Evolutionary conservation across 2,888 invertebrate species (phyloP), one percentile per base, ranked within the genome.

Genomic region (Altica lythri): DNA sequence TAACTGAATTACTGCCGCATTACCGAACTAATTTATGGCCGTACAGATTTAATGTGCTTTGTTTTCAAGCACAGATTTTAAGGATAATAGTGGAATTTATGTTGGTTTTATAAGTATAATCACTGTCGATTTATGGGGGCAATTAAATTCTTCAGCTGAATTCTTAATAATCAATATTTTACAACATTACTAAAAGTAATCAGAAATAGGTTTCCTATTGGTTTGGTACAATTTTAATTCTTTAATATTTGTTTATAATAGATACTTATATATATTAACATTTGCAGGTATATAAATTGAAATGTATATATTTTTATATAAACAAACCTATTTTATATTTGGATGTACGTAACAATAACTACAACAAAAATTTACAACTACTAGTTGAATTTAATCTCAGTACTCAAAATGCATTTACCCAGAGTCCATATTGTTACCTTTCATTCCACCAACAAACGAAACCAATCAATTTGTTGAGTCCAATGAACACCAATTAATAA

Each of bases 1-100:
- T 72, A 73, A 73, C 72, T 72, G 72, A 73, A 73, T 73, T 73
- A 73, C 71, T 65, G 71, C 68, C 58, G 73, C 70, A 71, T 73
- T 73, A 73, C 64, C 60, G 59, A 45, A 66, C 70, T 70, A 72
- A 73, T 73, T 72, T 73, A 73, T 73, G 64, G 71, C 66, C 61
- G 67, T 66, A 64, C 70, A 71, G 71, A 73, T 72, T 72, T 70
- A 66, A 66, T 64, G 65, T 66, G 71, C 67, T 71, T 69, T 71
- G 68, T 71, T 72, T 69, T 70, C 67, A 63, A 62, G 68, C 66
- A 66, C 65, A 68, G 64, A 68, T 70, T 72, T 68, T 67, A 68
- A 68, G 70, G 68, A 64, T 67, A 70, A 69, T 67, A 66, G 65
- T 62, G 52, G 67, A 67, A 70, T 68, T 70, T 68, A 68, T 71